Evolutionary conservation across 1,140 invertebrate species (phyloP), one percentile per base, ranked within the genome.

Genomic region (Drosophila gunungcola): DNA sequence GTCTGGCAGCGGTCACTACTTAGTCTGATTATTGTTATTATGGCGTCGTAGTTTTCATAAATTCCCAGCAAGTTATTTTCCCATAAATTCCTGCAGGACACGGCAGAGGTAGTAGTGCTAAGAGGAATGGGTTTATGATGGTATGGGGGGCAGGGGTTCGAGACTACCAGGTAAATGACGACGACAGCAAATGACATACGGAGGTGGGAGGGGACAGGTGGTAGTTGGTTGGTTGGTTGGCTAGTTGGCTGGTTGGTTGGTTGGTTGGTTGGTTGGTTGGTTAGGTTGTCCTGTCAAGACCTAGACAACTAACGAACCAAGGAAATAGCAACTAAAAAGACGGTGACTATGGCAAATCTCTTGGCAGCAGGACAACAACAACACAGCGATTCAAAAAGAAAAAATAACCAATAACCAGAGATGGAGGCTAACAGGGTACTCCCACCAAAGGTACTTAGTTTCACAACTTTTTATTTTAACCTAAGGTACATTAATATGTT

Each of bases 11-110:
- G 84, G 84, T 89, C 84, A 88, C 84, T 89, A 89, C 84, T 88
- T 89, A 88, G 84, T 88, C 84, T 89, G 85, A 89, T 89, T 88
- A 88, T 88, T 83, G 84, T 89, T 88, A 89, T 88, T 88, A 88
- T 89, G 84, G 84, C 84, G 84, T 84, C 84, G 80, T 83, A 88
- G 84, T 86, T 86, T 86, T 88, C 82, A 88, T 88, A 88, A 89
- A 88, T 88, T 89, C 73, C 72, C 83, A 89, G 64, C 79, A 89
- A 89, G 83, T 89, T 89, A 88, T 88, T 80, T 88, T 88, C 80
- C 80, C 84, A 89, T 89, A 83, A 88, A 89, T 88, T 89, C 73
- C 53, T 12, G 38, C 60, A 63, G 60, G 60, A 63, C 70, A 80
- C 58, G 69, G 58, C 11, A 43, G 27, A 38, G 13, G 55, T 34